Base-by-base conservation (phyloP, 2,113 vertebrate species). In the Sander lucioperca region DNA sequence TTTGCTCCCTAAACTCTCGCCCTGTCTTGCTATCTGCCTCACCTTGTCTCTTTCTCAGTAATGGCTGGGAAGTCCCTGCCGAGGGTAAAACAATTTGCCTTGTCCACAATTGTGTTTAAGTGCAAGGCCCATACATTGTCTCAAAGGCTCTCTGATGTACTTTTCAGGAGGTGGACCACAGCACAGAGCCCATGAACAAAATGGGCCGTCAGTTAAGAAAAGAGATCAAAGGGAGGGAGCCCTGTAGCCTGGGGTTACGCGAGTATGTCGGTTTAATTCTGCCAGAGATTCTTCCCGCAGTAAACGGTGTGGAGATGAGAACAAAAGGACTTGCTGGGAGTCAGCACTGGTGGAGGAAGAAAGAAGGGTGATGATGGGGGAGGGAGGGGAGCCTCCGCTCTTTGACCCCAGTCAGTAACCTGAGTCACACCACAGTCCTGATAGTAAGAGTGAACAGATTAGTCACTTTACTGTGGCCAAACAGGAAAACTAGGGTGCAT, bases 331-430 rank as follows among this genome's bases (percentile, higher is more conserved):
- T 57, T 3, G 16, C 72, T 47, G 74, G 84, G 84, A 91, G 89
- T 86, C 85, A 82, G 92, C 73, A 16, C 79, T 12, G 77, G 72
- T 76, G 72, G 77, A 75, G 69, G 65, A 59, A 48, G 73, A 67
- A 33, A 72, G 75, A 63, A 15, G 85, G 64, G 81, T 51, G 89
- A 74, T 54, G 77, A 62, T 30, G 81, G 57, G 77, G 72, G 74
- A 70, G 70, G 69, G 70, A 33, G 64, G 73, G 64, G 48, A 30
- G 77, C 3, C 81, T 56, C 47, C 36, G 58, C 82, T 86, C 92
- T 88, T 82, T 93, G 92, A 94, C 91, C 91, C 72, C 83, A 19
- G 80, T 82, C 61, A 72, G 88, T 88, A 91, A 92, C 92, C 92
- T n/a, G 80, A 90, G 74, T 91, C 89, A 70, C 84, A 87, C 78